A percentile compares a stretch with the other conserved stretches of the same genome.
phyloP scores from a whole-genome alignment of 2,113 vertebrate genomes.

The Platanista minor region DNA sequence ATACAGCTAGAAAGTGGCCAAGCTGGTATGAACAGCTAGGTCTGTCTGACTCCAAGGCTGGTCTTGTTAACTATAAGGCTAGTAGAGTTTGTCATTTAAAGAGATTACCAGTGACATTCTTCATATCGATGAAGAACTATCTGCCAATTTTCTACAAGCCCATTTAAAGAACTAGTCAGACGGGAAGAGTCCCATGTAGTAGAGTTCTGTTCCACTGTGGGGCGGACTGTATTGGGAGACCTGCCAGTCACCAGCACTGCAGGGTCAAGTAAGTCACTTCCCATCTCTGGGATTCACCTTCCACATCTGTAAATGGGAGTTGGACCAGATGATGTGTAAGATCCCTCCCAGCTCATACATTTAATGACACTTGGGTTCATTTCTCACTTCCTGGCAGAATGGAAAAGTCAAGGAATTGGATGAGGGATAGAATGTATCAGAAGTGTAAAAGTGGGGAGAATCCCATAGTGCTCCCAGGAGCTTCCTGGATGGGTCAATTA shows the following conservation, averaged over 20 bases:
- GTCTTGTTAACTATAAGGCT: background rate
- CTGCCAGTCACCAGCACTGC: background rate
- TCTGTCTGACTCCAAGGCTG: background rate
- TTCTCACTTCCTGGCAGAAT: background rate
- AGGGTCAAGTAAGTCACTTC: background rate
- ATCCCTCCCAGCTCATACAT: background rate
- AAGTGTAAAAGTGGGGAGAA: background rate
- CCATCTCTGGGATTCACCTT: background rate
- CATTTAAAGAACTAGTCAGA: constrained; percentile 9
- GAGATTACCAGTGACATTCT: background rate
- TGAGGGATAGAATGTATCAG: background rate
- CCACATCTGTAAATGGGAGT: background rate
- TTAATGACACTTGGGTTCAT: background rate
- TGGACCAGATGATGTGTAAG: background rate
- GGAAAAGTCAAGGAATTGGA: background rate
- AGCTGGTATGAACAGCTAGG: background rate
- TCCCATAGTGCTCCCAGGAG: background rate
- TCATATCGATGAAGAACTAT: background rate
- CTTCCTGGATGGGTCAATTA: background rate
- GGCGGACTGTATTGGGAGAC: background rate
- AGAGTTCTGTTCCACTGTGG: background rate
- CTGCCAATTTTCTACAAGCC: background rate
- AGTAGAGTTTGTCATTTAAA: background rate
- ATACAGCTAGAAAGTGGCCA: constrained; percentile 2
- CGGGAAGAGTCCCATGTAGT: background rate